Evolutionary conservation across 2,797 vertebrate genomes (phyloP).

Genomic region (Myotis planiceps): DNA sequence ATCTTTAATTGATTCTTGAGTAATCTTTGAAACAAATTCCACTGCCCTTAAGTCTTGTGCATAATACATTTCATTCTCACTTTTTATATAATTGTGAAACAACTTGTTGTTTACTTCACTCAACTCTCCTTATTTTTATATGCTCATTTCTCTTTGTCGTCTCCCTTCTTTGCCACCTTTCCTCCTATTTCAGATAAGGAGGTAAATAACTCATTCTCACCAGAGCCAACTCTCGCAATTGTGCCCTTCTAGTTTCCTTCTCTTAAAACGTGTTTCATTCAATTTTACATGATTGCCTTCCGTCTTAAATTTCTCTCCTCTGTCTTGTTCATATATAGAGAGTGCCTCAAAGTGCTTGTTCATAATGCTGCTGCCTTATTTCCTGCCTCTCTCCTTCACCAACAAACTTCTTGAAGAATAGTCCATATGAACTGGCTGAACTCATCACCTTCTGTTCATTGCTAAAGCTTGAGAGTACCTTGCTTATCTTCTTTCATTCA

Average conservation of each 20-base stretch:
- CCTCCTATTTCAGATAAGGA: not conserved
- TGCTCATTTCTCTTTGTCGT: not conserved
- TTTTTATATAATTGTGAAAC: not conserved
- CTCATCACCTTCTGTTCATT: not conserved
- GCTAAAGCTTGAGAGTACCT: not conserved
- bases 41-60: not conserved
- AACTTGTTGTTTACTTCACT: not conserved
- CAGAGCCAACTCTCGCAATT: not conserved
- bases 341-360: not conserved
- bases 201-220: not conserved
- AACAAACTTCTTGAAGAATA: not conserved
- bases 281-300: not conserved
- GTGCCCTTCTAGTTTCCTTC: not conserved
- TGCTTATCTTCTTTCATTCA: not conserved
- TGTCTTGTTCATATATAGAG: not conserved
- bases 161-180: not conserved
- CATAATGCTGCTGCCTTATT: not conserved
- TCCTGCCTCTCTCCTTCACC: not conserved
- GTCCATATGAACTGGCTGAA: not conserved
- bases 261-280: not conserved
- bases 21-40: slow-evolving; percentile 39
- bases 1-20: slow-evolving; percentile 37
- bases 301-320: not conserved
- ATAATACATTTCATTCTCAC: not conserved
- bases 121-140: not conserved